These are phyloP conservation scores for Ceryle rudis DNA, from an alignment of 2,797 vertebrate species.

Conservation along the genomic window DNA sequence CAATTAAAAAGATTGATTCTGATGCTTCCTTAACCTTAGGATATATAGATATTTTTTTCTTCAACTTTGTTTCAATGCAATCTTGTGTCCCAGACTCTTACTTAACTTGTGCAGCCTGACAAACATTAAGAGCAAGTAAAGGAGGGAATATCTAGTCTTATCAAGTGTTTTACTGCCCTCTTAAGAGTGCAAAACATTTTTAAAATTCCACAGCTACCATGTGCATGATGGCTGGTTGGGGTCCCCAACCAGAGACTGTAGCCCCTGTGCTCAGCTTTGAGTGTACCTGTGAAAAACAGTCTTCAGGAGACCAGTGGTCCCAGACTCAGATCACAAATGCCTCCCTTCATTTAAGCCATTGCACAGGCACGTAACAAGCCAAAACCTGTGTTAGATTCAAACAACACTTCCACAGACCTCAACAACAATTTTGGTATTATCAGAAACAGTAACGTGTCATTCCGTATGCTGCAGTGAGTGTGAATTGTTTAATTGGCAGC, in stretches of 20 bases:
- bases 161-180: background rate
- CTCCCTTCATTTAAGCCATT: background rate
- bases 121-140: background rate
- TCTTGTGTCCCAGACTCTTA: background rate
- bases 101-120: background rate
- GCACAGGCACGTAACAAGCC: accelerated
- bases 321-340: background rate
- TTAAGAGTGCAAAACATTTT: background rate
- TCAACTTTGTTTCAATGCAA: background rate
- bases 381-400: background rate
- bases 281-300: background rate
- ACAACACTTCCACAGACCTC: background rate
- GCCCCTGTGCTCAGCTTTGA: background rate
- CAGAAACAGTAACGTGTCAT: background rate
- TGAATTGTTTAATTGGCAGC: background rate
- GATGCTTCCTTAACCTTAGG: background rate
- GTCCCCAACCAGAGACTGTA: background rate
- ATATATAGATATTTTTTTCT: background rate
- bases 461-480: accelerated
- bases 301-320: background rate
- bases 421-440: background rate
- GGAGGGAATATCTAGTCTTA: background rate
- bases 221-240: accelerated
- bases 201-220: background rate
- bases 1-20: conserved; percentile 18